Evolutionary conservation across 2,113 vertebrate species (phyloP).

Genomic region (Apodemus speciosus): DNA sequence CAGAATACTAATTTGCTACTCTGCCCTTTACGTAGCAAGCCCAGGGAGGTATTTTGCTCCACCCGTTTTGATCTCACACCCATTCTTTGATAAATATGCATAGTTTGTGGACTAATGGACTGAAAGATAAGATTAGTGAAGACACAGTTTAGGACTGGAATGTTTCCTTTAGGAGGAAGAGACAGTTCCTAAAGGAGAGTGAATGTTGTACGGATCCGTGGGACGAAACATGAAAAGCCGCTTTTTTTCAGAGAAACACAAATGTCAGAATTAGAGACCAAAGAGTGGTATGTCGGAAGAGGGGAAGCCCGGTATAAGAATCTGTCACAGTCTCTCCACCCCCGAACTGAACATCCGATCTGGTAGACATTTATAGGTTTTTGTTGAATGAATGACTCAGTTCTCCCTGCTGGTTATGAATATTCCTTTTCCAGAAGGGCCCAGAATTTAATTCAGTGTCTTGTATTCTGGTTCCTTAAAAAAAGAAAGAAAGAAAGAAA

Average conservation of each 20-base stretch:
- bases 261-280: not conserved
- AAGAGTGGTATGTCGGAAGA: not conserved
- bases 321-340: not conserved
- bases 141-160: not conserved
- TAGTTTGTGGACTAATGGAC: not conserved
- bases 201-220: not conserved
- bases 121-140: not conserved
- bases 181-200: not conserved
- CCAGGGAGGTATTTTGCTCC: not conserved
- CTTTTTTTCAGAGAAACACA: not conserved
- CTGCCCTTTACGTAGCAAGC: not conserved
- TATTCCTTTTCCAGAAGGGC: not conserved
- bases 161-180: not conserved
- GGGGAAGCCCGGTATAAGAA: not conserved
- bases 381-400: slow-evolving; percentile 64
- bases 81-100: not conserved
- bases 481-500: too few species aligned
- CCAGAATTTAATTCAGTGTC: not conserved
- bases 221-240: not conserved
- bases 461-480: not conserved
- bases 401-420: slow-evolving; percentile 7
- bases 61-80: not conserved
- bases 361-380: slow-evolving; percentile 9
- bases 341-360: not conserved
- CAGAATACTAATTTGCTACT: not conserved